Evolutionary conservation across 2,113 vertebrate species (phyloP).

Genomic region (Theristicus caerulescens): DNA sequence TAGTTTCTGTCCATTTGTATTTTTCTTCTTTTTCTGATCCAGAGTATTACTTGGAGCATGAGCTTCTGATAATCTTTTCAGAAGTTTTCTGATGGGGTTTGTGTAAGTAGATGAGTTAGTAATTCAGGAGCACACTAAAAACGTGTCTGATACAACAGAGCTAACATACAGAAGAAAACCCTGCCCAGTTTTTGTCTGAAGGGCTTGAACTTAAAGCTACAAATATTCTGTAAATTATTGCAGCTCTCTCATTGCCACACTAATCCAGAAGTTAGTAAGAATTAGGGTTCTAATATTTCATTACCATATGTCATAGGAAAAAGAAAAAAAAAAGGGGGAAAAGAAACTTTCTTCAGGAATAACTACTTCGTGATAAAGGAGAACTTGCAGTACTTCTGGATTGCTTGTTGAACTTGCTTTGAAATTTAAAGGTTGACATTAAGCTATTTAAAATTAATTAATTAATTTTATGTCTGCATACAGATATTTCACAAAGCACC

Average conservation of each 20-base stretch:
- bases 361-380: background rate
- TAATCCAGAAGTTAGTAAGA: background rate
- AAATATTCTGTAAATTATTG: background rate
- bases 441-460: background rate
- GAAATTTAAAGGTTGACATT: background rate
- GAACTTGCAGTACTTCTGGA: background rate
- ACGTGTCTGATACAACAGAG: background rate
- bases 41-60: background rate
- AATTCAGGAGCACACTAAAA: background rate
- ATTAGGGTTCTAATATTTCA: background rate
- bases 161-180: background rate
- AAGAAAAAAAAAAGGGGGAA: background rate
- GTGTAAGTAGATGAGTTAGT: background rate
- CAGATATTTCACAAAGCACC: background rate
- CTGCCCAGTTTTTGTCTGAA: background rate
- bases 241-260: background rate
- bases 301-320: background rate
- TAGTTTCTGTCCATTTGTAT: background rate
- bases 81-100: background rate
- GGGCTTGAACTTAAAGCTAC: background rate
- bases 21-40: background rate
- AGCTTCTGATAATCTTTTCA: constrained; percentile 18
- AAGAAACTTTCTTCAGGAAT: background rate
- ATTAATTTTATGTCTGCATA: background rate
- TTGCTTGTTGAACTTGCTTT: background rate